These are phyloP conservation scores for Drosophila murphyi DNA, from an alignment of 1,140 invertebrate species.

Conservation along the genomic window DNA sequence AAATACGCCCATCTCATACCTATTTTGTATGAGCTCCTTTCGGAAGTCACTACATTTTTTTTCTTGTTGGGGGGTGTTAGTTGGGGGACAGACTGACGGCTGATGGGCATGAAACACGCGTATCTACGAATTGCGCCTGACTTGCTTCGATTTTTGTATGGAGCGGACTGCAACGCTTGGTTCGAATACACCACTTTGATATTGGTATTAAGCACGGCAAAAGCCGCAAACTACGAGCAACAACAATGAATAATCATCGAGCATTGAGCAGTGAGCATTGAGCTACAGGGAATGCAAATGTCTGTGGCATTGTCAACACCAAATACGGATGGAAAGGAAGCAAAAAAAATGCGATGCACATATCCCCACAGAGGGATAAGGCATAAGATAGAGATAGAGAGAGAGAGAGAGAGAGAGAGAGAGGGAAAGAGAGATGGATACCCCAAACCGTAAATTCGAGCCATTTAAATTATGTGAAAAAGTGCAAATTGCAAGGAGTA, in stretches of 20 bases:
- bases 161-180: slow-evolving; percentile 8
- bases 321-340: slow-evolving; percentile 37
- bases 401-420: slow-evolving; percentile 7
- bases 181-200: slow-evolving; percentile 39
- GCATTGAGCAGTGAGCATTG: slow-evolving; percentile 16
- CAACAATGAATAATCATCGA: slow-evolving; percentile 44
- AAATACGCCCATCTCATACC: not conserved
- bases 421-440: slow-evolving; percentile 24
- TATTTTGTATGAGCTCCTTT: not conserved
- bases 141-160: slow-evolving; percentile 68
- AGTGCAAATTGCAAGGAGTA: slow-evolving; percentile 49
- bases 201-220: slow-evolving; percentile 68
- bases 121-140: slow-evolving; percentile 74
- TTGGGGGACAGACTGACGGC: not conserved
- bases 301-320: slow-evolving; percentile 57
- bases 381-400: not conserved
- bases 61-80: not conserved
- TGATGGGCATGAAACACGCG: slow-evolving; percentile 56
- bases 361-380: not conserved
- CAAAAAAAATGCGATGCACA: slow-evolving; percentile 13
- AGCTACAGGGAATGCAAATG: slow-evolving; percentile 2
- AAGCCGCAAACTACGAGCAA: slow-evolving; percentile 68
- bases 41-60: not conserved
- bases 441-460: slow-evolving; percentile 69
- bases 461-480: slow-evolving; percentile 74